Base-by-base conservation (phyloP, 2,888 invertebrate species). In the Pachydiplax longipennis region DNA sequence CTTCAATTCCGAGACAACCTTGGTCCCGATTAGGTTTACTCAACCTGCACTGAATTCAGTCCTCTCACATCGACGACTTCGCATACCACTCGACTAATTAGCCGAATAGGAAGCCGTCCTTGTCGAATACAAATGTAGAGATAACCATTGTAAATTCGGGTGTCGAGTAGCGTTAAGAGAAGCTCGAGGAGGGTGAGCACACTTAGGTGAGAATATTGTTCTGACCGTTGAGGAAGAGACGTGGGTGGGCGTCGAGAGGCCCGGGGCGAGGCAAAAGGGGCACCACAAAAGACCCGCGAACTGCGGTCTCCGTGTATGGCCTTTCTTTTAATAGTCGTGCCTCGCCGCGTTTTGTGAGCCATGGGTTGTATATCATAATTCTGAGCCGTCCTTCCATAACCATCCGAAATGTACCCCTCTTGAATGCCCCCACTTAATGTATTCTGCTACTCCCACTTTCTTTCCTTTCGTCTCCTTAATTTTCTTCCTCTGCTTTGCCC, bases 331-430 rank as follows among this genome's bases (percentile, higher is more conserved):
- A 87, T 87, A 87, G 87, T 83, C 58, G 83, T 83, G 58, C 58
- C 83, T 83, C 53, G 58, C 37, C 61, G 87, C 61, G 61, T 87
- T 87, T 87, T 87, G 87, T 87, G 65, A 37, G 87, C 58, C 58
- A n/a, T 87, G 61, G 61, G 87, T 61, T 87, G 87, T 87, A 87
- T 87, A 87, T 87, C 87, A 87, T 87, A 87, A 87, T 87, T 65
- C 61, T 87, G 87, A 87, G 61, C 58, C 58, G 87, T 65, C 65
- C 65, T 65, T 65, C 65, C 65, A 65, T 65, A 65, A 65, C 65
- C 65, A 65, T 73, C 73, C 73, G 73, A 73, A 73, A 73, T 73
- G 31, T 31, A 73, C 31, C 73, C 73, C 73, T 73, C 73, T 31
- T 13, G 0, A 53, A 1, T 53, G 53, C 53, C 53, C 18, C 53